Percentiles rank a stretch among this genome's conserved stretches.
Conservation (phyloP, 92 coral and sea anemone genomes). For the Phenganax marumi region DNA sequence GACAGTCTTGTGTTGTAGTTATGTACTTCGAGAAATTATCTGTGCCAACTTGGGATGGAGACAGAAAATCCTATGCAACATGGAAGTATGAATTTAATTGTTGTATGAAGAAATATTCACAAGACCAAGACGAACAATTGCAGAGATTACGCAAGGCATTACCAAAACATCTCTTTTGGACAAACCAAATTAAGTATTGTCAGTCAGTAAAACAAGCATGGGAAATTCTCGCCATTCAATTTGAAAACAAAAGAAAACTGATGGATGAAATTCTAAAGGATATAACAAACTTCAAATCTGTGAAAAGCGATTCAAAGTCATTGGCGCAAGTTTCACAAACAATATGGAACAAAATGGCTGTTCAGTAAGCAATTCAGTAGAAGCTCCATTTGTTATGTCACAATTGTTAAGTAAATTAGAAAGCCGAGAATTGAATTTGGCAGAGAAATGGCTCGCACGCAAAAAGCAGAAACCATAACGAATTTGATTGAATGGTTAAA, state of each 20-base stretch:
- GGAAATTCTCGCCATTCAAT: too few species aligned
- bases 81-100: constrained; percentile 8
- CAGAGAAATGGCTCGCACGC: constrained; percentile 60
- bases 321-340: constrained; percentile 49
- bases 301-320: constrained; percentile 36
- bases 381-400: constrained; percentile 71
- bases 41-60: constrained; percentile 10
- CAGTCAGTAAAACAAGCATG: too few species aligned
- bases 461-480: constrained; percentile 58
- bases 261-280: too few species aligned
- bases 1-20: too few species aligned
- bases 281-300: too few species aligned
- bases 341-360: constrained; percentile 73
- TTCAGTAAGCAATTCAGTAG: constrained; percentile 48
- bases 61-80: background rate
- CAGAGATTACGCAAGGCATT: too few species aligned
- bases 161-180: too few species aligned
- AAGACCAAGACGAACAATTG: too few species aligned
- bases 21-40: constrained; percentile 5
- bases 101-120: background rate
- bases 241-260: too few species aligned
- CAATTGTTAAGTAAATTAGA: constrained; percentile 66
- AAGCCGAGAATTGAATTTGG: constrained; percentile 62
- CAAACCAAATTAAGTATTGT: too few species aligned
- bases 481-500: constrained; percentile 64